Conservation (phyloP, 2,888 invertebrate species). For the Stenotaenia linearis region DNA sequence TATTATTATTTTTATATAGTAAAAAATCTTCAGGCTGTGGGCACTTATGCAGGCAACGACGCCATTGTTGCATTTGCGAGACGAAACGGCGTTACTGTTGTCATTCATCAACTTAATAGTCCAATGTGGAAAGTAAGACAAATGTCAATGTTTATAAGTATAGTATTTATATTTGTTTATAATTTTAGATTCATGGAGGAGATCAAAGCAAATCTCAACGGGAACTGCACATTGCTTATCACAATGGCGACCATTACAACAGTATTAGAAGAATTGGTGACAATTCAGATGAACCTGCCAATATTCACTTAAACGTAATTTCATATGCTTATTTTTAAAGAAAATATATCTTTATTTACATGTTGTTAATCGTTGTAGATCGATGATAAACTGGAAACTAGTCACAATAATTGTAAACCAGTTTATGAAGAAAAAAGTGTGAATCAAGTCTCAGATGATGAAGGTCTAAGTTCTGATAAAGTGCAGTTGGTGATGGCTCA, state of each 20-base stretch:
- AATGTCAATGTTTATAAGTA: background rate
- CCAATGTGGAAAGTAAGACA: constrained; percentile 43
- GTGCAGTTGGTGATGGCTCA: constrained; percentile 32
- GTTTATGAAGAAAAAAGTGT: background rate
- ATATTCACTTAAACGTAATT: constrained; percentile 39
- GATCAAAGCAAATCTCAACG: constrained; percentile 38
- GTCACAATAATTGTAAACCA: background rate
- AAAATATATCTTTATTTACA: background rate
- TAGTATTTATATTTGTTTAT: background rate
- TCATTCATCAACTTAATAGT: constrained; percentile 50
- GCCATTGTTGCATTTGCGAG: constrained; percentile 53
- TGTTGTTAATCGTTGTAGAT: background rate
- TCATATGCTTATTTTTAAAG: background rate
- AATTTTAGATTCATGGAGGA: constrained; percentile 44
- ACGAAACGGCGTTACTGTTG: constrained; percentile 48
- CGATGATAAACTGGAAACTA: background rate
- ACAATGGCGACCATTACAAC: constrained; percentile 50
- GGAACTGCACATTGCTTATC: constrained; percentile 49
- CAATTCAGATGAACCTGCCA: constrained; percentile 45
- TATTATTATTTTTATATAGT: constrained; percentile 40
- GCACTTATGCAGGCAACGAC: constrained; percentile 54
- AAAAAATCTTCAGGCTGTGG: constrained; percentile 46
- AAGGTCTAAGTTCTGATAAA: background rate
- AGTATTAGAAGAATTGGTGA: constrained; percentile 46
- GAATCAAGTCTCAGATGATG: background rate